These are phyloP conservation scores for Zaprionus kolodkinae DNA, from an alignment of 1,140 invertebrate species.

Conservation along the genomic window DNA sequence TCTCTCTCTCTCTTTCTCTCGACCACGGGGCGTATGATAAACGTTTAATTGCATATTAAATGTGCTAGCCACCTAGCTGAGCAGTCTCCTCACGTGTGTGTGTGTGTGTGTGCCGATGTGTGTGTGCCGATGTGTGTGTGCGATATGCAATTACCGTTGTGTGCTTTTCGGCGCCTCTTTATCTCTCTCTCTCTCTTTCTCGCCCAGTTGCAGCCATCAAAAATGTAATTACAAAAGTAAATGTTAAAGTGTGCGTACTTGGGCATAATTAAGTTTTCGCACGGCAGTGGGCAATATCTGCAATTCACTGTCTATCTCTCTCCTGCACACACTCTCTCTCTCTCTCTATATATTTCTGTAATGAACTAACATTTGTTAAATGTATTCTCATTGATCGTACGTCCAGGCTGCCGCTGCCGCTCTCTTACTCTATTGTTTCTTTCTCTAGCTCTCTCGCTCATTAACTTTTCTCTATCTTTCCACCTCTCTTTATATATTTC, in stretches of 20 bases:
- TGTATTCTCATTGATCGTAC: too few species aligned
- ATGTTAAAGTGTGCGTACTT: conserved; percentile 48
- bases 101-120: conserved; percentile 16
- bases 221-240: conserved; percentile 78
- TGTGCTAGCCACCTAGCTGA: conserved; percentile 24
- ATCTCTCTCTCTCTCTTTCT: too few species aligned
- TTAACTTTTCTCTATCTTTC: neutral
- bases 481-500: neutral
- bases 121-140: conserved; percentile 33
- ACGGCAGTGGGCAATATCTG: neutral
- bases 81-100: conserved; percentile 1
- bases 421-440: too few species aligned
- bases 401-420: too few species aligned
- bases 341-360: neutral
- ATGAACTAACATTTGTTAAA: neutral
- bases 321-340: neutral
- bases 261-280: conserved; percentile 65
- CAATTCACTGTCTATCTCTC: neutral
- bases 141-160: conserved; percentile 10
- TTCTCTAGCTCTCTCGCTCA: too few species aligned
- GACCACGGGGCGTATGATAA: conserved; percentile 33
- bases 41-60: conserved; percentile 68
- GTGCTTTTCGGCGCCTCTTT: conserved; percentile 9
- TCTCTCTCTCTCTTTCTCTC: neutral
- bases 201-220: conserved; percentile 40